Base-by-base conservation (phyloP, 2,113 vertebrate genomes). In the Varanus komodoensis region DNA sequence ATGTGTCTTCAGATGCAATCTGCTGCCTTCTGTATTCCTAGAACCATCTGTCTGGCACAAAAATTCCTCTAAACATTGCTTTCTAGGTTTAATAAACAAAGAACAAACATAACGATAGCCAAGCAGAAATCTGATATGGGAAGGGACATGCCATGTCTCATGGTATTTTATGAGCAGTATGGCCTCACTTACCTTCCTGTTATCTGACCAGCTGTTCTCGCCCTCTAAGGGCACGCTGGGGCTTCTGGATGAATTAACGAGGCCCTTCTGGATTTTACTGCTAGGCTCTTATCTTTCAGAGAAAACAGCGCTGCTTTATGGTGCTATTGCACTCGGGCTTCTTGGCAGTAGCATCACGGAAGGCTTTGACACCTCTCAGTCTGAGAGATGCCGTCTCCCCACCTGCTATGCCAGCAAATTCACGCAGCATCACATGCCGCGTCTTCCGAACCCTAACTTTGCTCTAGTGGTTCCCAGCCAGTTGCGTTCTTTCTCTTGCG, bases 231-330 rank as follows among this genome's bases (percentile, higher is more conserved):
- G 48, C 89, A 77, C 38, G 79, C 84, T 50, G 80, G 81, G 38
- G 86, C 44, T 77, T 79, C 91, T 80, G 61, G 1, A 0, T 83
- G 61, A 34, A 88, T 91, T 89, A 88, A 86, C 71, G 6, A n/a
- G 17, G 92, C 93, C 90, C 92, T 74, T 87, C 74, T 89, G 91
- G 85, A 86, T 84, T 90, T 50, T 91, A 91, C 87, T 89, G 87
- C 84, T 50, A 80, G 75, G 27, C n/a, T 27, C 79, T 84, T 54
- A 68, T 78, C 69, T 83, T 92, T n/a, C n/a, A 69, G 86, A 14
- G 54, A 57, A 67, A 82, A 15, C 71, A 87, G 87, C 29, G 89
- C 19, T 29, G 67, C 92, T 92, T 67, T 68, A 79, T 80, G 87
- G 84, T 86, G 0, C 52, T 84, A 84, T 14, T 87, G 69, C 87